Evolutionary conservation across 2,797 vertebrate species (phyloP).

Genomic region (Aphelocoma californica): DNA sequence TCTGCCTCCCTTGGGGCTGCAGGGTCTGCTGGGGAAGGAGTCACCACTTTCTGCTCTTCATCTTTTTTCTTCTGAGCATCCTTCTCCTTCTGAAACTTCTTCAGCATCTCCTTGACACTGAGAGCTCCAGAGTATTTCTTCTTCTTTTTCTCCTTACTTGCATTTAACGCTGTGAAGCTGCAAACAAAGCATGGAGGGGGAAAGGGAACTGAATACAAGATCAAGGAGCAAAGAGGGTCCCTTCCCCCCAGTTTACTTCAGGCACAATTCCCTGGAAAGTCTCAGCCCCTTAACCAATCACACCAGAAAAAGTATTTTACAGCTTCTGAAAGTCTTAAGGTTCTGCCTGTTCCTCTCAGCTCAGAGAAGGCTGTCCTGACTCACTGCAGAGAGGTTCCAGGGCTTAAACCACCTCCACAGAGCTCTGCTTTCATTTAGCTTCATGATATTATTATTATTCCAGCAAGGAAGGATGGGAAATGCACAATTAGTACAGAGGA

Average conservation of each 20-base stretch:
- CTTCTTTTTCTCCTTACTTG: slow-evolving; percentile 84
- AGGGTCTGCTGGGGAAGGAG: slow-evolving; percentile 33
- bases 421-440: neutral
- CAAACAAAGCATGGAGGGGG: neutral
- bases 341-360: neutral
- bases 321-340: neutral
- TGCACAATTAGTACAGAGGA: neutral
- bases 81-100: slow-evolving; percentile 91
- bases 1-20: slow-evolving; percentile 66
- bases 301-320: neutral
- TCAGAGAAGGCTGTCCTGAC: neutral
- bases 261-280: neutral
- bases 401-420: neutral
- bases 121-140: slow-evolving; percentile 76
- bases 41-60: slow-evolving; percentile 65
- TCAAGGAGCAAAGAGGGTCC: neutral
- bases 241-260: neutral
- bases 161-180: slow-evolving; percentile 81
- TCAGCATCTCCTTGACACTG: slow-evolving; percentile 90
- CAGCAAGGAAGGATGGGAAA: neutral
- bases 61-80: slow-evolving; percentile 78
- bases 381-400: neutral
- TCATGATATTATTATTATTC: neutral
- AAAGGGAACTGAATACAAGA: neutral
- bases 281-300: neutral